A percentile compares a stretch with the other conserved stretches of the same genome.
These are phyloP conservation scores for Drosophila neotestacea DNA, from an alignment of 2,888 invertebrate genomes.

Conservation along the genomic window DNA sequence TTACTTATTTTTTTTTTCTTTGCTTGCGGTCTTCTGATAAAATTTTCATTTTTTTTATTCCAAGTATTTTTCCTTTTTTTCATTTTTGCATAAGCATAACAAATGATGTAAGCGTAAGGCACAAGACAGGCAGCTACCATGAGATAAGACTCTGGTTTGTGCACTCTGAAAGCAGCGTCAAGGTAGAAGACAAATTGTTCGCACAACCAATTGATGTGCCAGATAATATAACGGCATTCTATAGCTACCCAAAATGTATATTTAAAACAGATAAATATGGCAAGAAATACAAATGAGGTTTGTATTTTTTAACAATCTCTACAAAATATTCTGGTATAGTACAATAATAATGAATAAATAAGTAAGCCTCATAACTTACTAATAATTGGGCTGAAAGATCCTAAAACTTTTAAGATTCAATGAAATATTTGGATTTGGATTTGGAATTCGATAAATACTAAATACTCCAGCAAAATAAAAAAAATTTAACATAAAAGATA, in stretches of 20 bases:
- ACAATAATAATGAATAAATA: too few species aligned
- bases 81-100: slow-evolving; percentile 58
- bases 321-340: too few species aligned
- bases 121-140: slow-evolving; percentile 22
- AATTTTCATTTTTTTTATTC: slow-evolving; percentile 30
- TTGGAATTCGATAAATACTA: too few species aligned
- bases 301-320: too few species aligned
- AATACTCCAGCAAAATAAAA: too few species aligned
- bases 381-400: too few species aligned
- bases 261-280: not conserved
- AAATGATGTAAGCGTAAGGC: slow-evolving; percentile 53
- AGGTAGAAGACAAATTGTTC: slow-evolving; percentile 49
- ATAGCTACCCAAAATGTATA: not conserved
- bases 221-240: slow-evolving; percentile 11
- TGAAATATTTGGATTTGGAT: too few species aligned
- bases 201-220: slow-evolving; percentile 32
- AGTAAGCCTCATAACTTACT: too few species aligned
- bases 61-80: slow-evolving; percentile 3
- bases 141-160: slow-evolving; percentile 40
- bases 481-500: too few species aligned
- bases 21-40: slow-evolving; percentile 55
- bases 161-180: slow-evolving; percentile 5
- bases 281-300: not conserved
- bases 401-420: too few species aligned
- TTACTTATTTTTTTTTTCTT: not conserved